Evolutionary conservation across 2,888 invertebrate genomes (phyloP), one percentile per base, ranked within the genome.

Genomic region (Adela reaumurella): DNA sequence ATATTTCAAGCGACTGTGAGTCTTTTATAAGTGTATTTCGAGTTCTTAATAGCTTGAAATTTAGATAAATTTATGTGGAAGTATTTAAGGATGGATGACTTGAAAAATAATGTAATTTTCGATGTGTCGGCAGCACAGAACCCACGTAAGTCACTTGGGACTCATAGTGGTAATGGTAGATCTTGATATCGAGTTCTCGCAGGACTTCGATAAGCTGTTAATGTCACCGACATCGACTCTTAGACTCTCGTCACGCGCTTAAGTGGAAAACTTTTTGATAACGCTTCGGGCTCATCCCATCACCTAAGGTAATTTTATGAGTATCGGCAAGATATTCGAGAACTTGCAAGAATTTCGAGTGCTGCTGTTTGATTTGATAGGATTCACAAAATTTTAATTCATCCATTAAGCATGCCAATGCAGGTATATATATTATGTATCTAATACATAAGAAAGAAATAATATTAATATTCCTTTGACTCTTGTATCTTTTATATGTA

Each of bases 261-360:
- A 65, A 70, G 63, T 64, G 63, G 59, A 55, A 55, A 73, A 70
- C 64, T 71, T 70, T 45, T 70, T 66, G 67, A 68, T 67, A 66
- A 64, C 61, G 61, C 59, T 63, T 61, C 63, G 45, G 29, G 48
- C 48, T 20, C 6, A 19, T 47, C 46, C 29, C 47, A 14, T 16
- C 20, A n/a, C n/a, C n/a, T n/a, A n/a, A n/a, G 43, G 49, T 20
- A 46, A 46, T 44, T 45, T 48, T 29, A 19, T 17, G 17, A 11
- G 24, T 24, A 24, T 24, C 8, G 24, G 24, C 8, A 24, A 8
- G 24, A 24, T 24, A 4, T 24, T 24, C 8, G 24, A 24, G 8
- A 24, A 24, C 5, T 24, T 24, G 4, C 5, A 4, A 24, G 24
- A 8, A 24, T 24, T 24, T n/a, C n/a, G n/a, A n/a, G n/a, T n/a